Percentiles rank a stretch among this genome's conserved stretches.
phyloP scores from a whole-genome alignment of 2,797 vertebrate species.

The Typhlichthys eigenmanni region DNA sequence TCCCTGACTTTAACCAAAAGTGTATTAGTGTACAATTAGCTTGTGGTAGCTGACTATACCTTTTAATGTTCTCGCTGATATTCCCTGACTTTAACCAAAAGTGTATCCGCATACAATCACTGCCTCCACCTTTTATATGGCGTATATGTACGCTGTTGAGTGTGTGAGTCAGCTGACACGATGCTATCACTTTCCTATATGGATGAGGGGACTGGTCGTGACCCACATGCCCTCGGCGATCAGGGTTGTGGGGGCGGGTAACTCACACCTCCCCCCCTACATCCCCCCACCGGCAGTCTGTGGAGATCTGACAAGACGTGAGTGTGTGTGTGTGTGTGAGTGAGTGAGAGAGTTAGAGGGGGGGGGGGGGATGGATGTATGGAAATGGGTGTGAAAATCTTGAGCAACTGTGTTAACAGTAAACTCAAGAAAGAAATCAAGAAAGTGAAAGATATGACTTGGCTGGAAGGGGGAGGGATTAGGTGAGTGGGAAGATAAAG shows the following conservation, averaged over 20 bases:
- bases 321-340: constrained; percentile 47
- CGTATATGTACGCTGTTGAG: no score
- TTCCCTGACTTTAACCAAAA: no score
- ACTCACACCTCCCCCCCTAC: not conserved
- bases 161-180: constrained; percentile 23
- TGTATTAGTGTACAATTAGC: no score
- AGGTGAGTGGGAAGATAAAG: constrained; percentile 17
- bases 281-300: constrained; percentile 43
- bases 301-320: constrained; percentile 25
- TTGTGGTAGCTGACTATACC: no score
- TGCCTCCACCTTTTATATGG: no score
- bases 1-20: no score
- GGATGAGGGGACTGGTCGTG: constrained; percentile 13
- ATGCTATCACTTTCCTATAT: constrained; percentile 51
- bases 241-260: constrained; percentile 44
- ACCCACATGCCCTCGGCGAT: constrained; percentile 37
- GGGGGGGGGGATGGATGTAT: no score
- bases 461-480: constrained; percentile 34
- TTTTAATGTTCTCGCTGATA: no score
- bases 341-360: not conserved
- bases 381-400: not conserved
- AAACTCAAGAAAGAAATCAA: constrained; percentile 3
- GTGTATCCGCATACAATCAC: no score
- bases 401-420: not conserved
- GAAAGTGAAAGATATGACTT: constrained; percentile 2